These are phyloP conservation scores for Cheilinus undulatus DNA, from an alignment of 2,113 vertebrate species.

Conservation along the genomic window DNA sequence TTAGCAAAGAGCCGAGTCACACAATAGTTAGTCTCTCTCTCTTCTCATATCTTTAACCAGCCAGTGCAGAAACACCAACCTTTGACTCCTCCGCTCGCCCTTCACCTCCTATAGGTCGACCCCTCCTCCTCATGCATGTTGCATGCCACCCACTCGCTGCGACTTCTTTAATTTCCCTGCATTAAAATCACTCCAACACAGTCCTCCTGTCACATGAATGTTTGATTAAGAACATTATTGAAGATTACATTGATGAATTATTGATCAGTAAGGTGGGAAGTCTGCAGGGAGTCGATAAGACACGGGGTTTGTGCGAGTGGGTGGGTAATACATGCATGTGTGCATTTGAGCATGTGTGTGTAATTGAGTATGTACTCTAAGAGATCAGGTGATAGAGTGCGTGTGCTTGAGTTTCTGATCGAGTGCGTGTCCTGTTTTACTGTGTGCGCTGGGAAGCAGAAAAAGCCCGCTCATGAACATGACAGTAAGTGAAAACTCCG, in stretches of 20 bases:
- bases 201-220: slow-evolving; percentile 51
- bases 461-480: not conserved
- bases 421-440: slow-evolving; percentile 3
- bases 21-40: slow-evolving; percentile 35
- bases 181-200: slow-evolving; percentile 49
- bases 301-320: slow-evolving; percentile 18
- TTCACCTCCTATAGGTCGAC: slow-evolving; percentile 16
- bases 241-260: slow-evolving; percentile 71
- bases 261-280: slow-evolving; percentile 67
- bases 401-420: not conserved
- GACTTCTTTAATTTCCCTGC: slow-evolving; percentile 35
- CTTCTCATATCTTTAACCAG: not conserved
- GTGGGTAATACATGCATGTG: slow-evolving; percentile 18
- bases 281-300: slow-evolving; percentile 53
- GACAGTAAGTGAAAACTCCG: slow-evolving; percentile 25
- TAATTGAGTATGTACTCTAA: slow-evolving; percentile 2
- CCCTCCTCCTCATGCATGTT: slow-evolving; percentile 36
- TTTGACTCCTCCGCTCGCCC: slow-evolving; percentile 13
- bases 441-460: not conserved
- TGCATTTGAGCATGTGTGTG: slow-evolving; percentile 13
- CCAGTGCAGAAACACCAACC: slow-evolving; percentile 10
- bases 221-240: slow-evolving; percentile 73
- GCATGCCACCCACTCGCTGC: not conserved
- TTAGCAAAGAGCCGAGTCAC: slow-evolving; percentile 54
- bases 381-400: not conserved